Evolutionary conservation across 1,140 invertebrate genomes (phyloP), one percentile per base, ranked within the genome.

Genomic region (Tetragnatha versicolor): DNA sequence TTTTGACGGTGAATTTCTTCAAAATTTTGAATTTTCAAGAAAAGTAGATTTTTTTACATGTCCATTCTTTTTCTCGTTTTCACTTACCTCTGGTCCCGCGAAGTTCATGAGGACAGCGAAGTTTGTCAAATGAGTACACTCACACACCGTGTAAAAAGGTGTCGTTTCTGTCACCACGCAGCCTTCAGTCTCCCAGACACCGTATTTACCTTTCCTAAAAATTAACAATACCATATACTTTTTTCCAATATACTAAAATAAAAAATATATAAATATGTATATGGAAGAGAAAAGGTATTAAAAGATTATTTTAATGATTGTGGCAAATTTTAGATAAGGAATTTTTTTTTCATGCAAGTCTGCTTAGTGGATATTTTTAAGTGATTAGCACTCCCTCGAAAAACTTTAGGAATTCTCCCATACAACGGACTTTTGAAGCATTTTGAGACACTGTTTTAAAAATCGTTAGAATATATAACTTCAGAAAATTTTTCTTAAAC

Each of bases 61-160:
- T 9, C 9, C 9, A 60, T 2, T n/a, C 7, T 31, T 1, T 14
- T 3, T 31, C 3, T 4, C 17, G 2, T n/a, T 29, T 22, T 0
- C 25, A 33, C 25, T 55, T 81, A 82, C 80, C 45, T 81, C 55
- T 2, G 83, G 81, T 47, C 84, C 83, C 31, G 83, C 82, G 35
- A 86, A 79, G 68, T 88, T 85, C 95, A 97, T 97, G 4, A 98
- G 88, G 55, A 97, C 91, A n/a, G 96, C 97, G 87, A 98, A 99
- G 88, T 98, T 98, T 12, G 96, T 98, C 22, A 98, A 87, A 86
- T 98, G 97, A 83, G 94, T 91, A 86, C 97, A 99, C 75, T 92
- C 89, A 87, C 97, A 99, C 4, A 92, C 89, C 0, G 96, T 97
- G 85, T 97, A 95, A 0, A 93, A 93, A 1, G 86, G 82, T 87